Evolutionary conservation across 1,140 invertebrate species (phyloP), one percentile per base, ranked within the genome.

Genomic region (Ericerus pela): DNA sequence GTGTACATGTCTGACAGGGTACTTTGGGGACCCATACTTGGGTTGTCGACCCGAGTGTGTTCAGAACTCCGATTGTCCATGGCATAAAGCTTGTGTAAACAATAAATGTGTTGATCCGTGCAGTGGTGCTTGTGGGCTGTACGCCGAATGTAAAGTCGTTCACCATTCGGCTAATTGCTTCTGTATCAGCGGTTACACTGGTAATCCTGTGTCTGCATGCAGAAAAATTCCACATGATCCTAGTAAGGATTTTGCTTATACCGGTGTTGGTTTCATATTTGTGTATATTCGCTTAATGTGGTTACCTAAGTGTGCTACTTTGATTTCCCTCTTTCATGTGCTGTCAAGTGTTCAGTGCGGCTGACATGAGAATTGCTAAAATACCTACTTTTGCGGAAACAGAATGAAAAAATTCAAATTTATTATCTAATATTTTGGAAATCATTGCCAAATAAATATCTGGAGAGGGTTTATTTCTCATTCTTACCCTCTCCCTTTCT

Each of bases 21-120:
- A 82, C 60, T 72, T 75, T 58, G 87, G 87, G 30, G 85, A 89
- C 73, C 83, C 87, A 37, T 85, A 82, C 60, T 79, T 84, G 68
- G 79, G 79, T 2, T 88, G 85, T 63, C 71, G 84, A 62, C 85
- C 85, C 4, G 84, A 88, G 69, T 90, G 86, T 65, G 79, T 86
- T 4, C 72, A 84, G 5, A 86, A 82, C 63, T 77, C 81, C 16
- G 87, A 91, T 68, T 91, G 88, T 69, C 75, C 78, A 14, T 74
- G 82, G 60, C 79, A 87, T 65, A 82, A 83, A 66, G 81, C 84
- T 31, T 91, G 88, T 64, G 74, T 85, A 54, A 78, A 80, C 62
- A 85, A 85, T 59, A 87, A 85, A 66, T 91, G 88, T 63, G 71
- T 73, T 20, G 81, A 88, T 70, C 86, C 86, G 20, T 89, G 86